Percentiles rank a stretch among this genome's conserved stretches.
Conservation (phyloP, 2,888 invertebrate species). For the Zaprionus lineosus region DNA sequence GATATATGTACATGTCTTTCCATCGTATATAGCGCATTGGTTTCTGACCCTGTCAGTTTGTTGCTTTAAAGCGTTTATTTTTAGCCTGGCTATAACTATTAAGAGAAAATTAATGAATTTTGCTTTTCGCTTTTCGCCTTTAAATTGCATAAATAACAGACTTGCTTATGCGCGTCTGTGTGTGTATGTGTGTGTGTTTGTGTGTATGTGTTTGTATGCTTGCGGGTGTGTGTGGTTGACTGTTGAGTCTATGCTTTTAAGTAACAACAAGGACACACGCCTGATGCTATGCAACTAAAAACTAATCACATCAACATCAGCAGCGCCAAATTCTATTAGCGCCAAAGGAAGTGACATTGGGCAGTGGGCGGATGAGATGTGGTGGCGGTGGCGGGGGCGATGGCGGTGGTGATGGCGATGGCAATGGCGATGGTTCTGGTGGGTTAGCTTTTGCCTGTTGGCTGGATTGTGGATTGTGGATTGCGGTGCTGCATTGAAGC, state of each 20-base stretch:
- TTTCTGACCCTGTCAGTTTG: constrained; percentile 36
- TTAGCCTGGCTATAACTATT: constrained; percentile 62
- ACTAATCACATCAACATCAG: constrained; percentile 55
- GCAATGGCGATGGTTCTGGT: constrained; percentile 9
- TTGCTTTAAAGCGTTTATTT: constrained; percentile 68
- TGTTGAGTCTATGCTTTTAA: constrained; percentile 14
- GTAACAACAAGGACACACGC: constrained; percentile 48
- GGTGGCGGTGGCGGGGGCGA: not conserved
- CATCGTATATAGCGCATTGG: constrained; percentile 6
- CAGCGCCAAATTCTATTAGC: constrained; percentile 66
- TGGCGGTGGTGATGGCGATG: not conserved
- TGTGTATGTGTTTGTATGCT: not conserved
- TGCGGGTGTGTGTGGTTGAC: constrained; percentile 10
- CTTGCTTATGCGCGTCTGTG: constrained; percentile 15
- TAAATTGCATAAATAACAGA: constrained; percentile 46
- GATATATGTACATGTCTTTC: not conserved
- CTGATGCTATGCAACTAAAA: constrained; percentile 62
- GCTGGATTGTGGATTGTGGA: too few species aligned
- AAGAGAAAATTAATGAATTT: constrained; percentile 69
- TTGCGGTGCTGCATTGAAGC: too few species aligned
- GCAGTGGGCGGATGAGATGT: too few species aligned
- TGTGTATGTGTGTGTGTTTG: not conserved
- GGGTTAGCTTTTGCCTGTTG: too few species aligned
- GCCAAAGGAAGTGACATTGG: constrained; percentile 10
- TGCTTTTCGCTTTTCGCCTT: constrained; percentile 43